Conservation (phyloP, 2,113 vertebrate species). For the Dipodomys merriami region DNA sequence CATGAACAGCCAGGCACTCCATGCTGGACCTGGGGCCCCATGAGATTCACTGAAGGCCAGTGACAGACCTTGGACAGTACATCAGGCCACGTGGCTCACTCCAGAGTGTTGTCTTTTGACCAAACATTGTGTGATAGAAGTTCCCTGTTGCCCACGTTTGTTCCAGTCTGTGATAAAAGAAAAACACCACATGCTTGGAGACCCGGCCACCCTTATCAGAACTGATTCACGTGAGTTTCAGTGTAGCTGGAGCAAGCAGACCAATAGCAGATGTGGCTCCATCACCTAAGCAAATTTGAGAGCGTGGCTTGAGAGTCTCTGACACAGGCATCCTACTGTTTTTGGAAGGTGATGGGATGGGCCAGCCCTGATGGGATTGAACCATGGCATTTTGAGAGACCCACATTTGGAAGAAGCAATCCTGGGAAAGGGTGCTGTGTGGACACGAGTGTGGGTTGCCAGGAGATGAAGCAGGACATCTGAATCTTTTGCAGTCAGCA, state of each 20-base stretch:
- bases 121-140: not conserved
- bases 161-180: not conserved
- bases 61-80: not conserved
- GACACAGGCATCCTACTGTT: not conserved
- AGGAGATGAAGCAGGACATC: not conserved
- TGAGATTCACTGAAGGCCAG: too few relatives aligned
- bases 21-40: too few relatives aligned
- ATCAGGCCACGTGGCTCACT: too few relatives aligned
- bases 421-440: fast-evolving
- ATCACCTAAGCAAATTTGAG: not conserved
- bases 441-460: not conserved
- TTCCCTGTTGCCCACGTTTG: not conserved
- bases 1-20: fast-evolving
- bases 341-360: not conserved
- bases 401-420: not conserved
- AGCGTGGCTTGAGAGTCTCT: not conserved
- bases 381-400: not conserved
- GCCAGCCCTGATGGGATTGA: not conserved
- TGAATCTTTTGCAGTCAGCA: not conserved
- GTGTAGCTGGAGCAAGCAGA: not conserved
- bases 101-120: fast-evolving
- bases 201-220: not conserved
- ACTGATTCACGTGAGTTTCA: not conserved
- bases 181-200: not conserved
- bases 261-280: too few relatives aligned